phyloP scores from a whole-genome alignment of 2,113 vertebrate genomes.

The Coptodon bakossiorum region DNA sequence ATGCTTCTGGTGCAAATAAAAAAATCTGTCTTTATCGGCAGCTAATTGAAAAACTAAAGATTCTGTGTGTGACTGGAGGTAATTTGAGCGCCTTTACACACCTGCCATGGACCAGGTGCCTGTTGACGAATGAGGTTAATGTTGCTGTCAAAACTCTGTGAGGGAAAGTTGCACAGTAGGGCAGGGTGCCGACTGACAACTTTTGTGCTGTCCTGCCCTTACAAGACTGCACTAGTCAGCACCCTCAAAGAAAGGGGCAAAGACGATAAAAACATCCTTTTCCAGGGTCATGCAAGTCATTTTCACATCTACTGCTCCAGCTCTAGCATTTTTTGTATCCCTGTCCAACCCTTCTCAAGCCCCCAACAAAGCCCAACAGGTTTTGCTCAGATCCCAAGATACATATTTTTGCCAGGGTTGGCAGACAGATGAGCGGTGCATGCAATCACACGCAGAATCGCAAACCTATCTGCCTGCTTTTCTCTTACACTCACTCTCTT shows the following conservation, averaged over 20 bases:
- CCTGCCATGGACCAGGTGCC: neutral
- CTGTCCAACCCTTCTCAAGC: neutral
- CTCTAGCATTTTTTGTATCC: neutral
- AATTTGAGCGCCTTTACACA: neutral
- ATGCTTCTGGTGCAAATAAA: neutral
- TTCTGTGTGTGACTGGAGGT: neutral
- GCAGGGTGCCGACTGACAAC: conserved; percentile 38
- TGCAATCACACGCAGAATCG: conserved; percentile 41
- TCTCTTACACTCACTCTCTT: neutral
- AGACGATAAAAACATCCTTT: conserved; percentile 47
- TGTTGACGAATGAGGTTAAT: conserved; percentile 35
- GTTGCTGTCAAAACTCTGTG: conserved; percentile 14
- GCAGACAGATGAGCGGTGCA: conserved; percentile 13
- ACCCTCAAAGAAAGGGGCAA: neutral
- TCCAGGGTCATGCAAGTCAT: conserved; percentile 32
- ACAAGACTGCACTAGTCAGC: conserved; percentile 37
- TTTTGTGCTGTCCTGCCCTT: conserved; percentile 2
- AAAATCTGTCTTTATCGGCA: neutral
- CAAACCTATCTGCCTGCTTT: neutral
- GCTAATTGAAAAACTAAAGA: neutral
- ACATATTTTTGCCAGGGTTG: conserved; percentile 12
- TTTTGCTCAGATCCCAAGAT: conserved; percentile 46
- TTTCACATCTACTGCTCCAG: neutral
- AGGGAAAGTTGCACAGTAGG: conserved; percentile 36
- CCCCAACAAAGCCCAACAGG: neutral